A percentile compares a stretch with the other conserved stretches of the same genome.
Conservation (phyloP, 37 sponge, comb jelly and placozoan species). For the Petrosia ficiformis region DNA sequence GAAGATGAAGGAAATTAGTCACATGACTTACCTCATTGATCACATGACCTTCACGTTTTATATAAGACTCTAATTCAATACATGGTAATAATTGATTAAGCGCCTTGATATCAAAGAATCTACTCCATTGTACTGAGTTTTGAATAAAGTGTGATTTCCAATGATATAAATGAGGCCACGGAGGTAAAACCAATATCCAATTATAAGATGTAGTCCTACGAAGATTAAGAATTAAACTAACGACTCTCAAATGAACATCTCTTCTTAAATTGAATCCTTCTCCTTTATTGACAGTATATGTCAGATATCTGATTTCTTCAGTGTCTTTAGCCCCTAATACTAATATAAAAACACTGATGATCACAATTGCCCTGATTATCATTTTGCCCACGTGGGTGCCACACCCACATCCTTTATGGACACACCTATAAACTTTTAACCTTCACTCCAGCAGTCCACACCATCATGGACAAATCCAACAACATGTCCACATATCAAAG, state of each 20-base stretch:
- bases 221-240: constrained; percentile 54
- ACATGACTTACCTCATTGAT: constrained; percentile 52
- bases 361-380: not conserved
- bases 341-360: not conserved
- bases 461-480: constrained; percentile 45
- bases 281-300: constrained; percentile 81
- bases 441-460: constrained; percentile 26
- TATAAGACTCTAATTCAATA: constrained; percentile 73
- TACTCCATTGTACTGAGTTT: constrained; percentile 55
- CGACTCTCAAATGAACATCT: constrained; percentile 88
- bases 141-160: constrained; percentile 51
- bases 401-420: no score
- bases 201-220: constrained; percentile 18
- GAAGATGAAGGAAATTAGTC: no score
- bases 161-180: constrained; percentile 91
- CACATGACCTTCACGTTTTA: constrained; percentile 15
- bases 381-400: no score
- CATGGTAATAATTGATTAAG: constrained; percentile 67
- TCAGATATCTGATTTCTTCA: constrained; percentile 49
- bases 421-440: no score
- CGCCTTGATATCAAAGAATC: constrained; percentile 76
- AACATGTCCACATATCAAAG: constrained; percentile 44
- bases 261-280: constrained; percentile 92
- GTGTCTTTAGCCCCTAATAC: not conserved
- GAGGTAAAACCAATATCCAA: constrained; percentile 89